Percentiles rank a stretch among this genome's conserved stretches.
These are phyloP conservation scores for Diacarnus erythraeanus DNA, from an alignment of 37 sponge, comb jelly and placozoan species.

Conservation along the genomic window DNA sequence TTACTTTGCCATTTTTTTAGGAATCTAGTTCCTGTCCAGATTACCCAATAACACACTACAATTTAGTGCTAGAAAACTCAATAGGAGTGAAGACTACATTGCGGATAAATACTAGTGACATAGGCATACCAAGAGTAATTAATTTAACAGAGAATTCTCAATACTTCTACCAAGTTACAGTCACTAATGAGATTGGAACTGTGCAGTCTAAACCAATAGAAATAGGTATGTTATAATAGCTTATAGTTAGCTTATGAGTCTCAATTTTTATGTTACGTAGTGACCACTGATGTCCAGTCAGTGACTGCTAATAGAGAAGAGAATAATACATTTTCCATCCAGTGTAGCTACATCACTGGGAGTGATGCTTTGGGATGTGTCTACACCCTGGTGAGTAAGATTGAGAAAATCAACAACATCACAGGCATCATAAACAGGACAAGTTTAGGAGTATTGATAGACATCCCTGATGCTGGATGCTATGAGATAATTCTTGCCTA, in stretches of 20 bases:
- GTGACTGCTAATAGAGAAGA: too few species aligned
- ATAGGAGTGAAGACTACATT: not conserved
- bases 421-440: not conserved
- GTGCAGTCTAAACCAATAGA: not conserved
- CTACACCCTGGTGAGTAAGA: not conserved
- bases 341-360: not conserved
- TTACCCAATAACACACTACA: not conserved
- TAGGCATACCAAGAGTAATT: not conserved
- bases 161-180: not conserved
- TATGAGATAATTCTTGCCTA: not conserved
- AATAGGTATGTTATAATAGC: not conserved
- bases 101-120: not conserved
- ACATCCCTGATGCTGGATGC: not conserved
- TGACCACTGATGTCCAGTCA: not conserved
- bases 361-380: not conserved
- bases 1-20: not conserved
- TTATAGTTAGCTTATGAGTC: too few species aligned
- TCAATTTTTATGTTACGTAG: too few species aligned
- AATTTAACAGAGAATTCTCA: not conserved
- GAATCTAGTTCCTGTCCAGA: not conserved
- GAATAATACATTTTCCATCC: not conserved
- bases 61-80: not conserved
- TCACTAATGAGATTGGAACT: not conserved
- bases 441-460: not conserved
- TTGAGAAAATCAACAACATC: not conserved